phyloP scores from a whole-genome alignment of 2,888 invertebrate species.

The Poecilobothrus nobilitatus region DNA sequence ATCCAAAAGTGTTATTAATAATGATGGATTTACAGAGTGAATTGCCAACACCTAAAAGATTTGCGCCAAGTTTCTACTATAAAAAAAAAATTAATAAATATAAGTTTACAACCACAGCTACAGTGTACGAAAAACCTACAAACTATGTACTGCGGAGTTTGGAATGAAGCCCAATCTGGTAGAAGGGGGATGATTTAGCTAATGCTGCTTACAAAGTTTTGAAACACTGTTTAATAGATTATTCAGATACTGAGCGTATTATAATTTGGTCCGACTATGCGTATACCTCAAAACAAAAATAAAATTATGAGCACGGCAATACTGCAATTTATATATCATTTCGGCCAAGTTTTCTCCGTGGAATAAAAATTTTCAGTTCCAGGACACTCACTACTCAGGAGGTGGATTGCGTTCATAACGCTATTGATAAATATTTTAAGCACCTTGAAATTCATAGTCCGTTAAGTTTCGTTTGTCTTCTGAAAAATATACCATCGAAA shows the following conservation, averaged over 20 bases:
- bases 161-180: neutral
- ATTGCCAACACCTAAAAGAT: neutral
- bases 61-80: neutral
- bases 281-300: no score
- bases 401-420: no score
- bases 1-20: neutral
- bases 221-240: no score
- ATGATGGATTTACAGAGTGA: conserved; percentile 1
- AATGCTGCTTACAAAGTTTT: no score
- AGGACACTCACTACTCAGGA: no score
- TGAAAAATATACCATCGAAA: no score
- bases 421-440: no score
- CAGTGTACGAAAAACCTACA: neutral
- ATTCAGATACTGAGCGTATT: no score
- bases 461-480: no score
- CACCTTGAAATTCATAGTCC: conserved; percentile 5
- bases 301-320: neutral
- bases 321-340: neutral
- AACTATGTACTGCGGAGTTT: neutral
- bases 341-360: neutral
- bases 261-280: no score
- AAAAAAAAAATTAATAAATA: neutral
- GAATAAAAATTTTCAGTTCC: neutral
- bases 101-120: conserved; percentile 3
- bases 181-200: neutral